These are phyloP conservation scores for Sinocyclocheilus maitianheensis DNA, from an alignment of 2,113 vertebrate species.

Conservation along the genomic window DNA sequence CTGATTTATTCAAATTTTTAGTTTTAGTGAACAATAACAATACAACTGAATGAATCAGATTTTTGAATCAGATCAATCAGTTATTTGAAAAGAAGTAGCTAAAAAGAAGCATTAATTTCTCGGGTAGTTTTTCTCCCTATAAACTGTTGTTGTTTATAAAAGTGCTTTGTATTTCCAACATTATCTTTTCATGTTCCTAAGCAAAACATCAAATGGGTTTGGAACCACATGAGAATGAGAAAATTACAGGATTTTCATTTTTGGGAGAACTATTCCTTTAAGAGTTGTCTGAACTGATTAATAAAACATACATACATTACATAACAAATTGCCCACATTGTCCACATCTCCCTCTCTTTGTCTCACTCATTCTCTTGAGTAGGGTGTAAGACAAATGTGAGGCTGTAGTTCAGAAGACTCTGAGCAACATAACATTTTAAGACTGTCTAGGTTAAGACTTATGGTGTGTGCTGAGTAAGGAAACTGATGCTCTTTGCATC, in stretches of 20 bases:
- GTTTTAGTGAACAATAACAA: neutral
- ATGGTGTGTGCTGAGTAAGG: conserved; percentile 35
- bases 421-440: conserved; percentile 34
- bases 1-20: neutral
- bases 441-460: neutral
- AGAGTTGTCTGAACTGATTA: conserved; percentile 28
- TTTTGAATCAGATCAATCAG: neutral
- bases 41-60: neutral
- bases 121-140: neutral
- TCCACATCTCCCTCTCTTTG: conserved; percentile 15
- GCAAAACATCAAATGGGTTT: neutral
- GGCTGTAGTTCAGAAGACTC: conserved; percentile 1
- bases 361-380: neutral
- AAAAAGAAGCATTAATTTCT: neutral
- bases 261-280: neutral
- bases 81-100: neutral
- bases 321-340: conserved; percentile 11
- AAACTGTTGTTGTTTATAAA: neutral
- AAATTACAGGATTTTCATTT: neutral
- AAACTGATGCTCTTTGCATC: conserved; percentile 16
- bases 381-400: neutral
- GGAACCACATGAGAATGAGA: neutral
- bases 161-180: neutral
- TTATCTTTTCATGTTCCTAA: neutral
- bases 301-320: conserved; percentile 42